Percentiles rank a stretch among this genome's conserved stretches.
phyloP scores from a whole-genome alignment of 2,888 invertebrate species.

The Drosophila macrospina region DNA sequence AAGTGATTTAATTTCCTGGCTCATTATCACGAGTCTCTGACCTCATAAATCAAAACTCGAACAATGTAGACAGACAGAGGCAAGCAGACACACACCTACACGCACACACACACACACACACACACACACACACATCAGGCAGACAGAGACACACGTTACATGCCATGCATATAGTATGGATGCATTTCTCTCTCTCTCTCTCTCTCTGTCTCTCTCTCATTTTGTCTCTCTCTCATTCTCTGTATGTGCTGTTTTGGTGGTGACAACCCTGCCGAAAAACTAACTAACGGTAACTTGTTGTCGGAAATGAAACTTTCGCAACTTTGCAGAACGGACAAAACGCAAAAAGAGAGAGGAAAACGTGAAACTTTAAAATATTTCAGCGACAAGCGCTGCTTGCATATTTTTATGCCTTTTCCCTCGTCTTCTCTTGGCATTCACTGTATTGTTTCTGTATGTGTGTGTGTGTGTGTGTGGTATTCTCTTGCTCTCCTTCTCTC shows the following conservation, averaged over 20 bases:
- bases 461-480: slow-evolving; percentile 20
- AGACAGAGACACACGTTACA: slow-evolving; percentile 66
- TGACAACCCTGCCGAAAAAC: slow-evolving; percentile 74
- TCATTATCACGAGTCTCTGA: slow-evolving; percentile 83
- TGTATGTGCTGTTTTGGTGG: slow-evolving; percentile 44
- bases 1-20: slow-evolving; percentile 83
- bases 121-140: neutral
- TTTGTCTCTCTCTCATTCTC: slow-evolving; percentile 3
- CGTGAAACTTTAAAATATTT: slow-evolving; percentile 75
- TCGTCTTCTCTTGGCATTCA: slow-evolving; percentile 27
- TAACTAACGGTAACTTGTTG: slow-evolving; percentile 81
- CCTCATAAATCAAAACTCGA: slow-evolving; percentile 79
- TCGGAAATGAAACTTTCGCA: slow-evolving; percentile 81
- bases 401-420: slow-evolving; percentile 45
- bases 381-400: slow-evolving; percentile 54
- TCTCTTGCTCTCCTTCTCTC: slow-evolving; percentile 24
- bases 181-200: slow-evolving; percentile 20
- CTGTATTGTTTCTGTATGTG: slow-evolving; percentile 52
- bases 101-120: slow-evolving; percentile 5
- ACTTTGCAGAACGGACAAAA: slow-evolving; percentile 54
- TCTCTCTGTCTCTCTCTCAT: slow-evolving; percentile 13
- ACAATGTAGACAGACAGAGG: slow-evolving; percentile 60
- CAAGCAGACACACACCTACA: slow-evolving; percentile 21
- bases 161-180: slow-evolving; percentile 63
- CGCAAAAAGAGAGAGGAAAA: slow-evolving; percentile 23